Evolutionary conservation across 2,797 vertebrate genomes (phyloP), one percentile per base, ranked within the genome.

Genomic region (Danionella dracula): DNA sequence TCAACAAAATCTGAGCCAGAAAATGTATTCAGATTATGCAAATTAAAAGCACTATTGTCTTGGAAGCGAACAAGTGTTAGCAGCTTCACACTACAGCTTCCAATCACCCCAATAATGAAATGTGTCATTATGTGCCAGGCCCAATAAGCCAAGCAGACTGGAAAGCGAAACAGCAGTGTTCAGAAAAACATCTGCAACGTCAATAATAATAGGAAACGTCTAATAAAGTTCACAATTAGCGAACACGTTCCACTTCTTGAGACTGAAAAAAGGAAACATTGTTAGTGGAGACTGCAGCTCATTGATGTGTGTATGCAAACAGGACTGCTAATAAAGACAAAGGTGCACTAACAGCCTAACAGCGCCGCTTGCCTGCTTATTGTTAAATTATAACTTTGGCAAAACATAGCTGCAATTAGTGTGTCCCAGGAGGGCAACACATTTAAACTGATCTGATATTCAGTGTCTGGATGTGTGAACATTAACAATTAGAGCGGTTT

Each of bases 11-110:
- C 84, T 15, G 59, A 88, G 83, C 86, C 87, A 89, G 83, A 89
- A 90, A 90, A 91, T 91, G 85, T 89, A 90, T 89, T 90, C 87
- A 87, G 80, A 89, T 90, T 90, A 91, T 91, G 88, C 88, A 89
- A 87, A 91, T 89, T 50, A 80, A 81, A 83, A 82, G 78, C 48
- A 70, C 86, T 87, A 87, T 90, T 90, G 88, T 90, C 90, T 90
- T 89, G 89, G 88, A 89, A 88, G 84, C 80, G 85, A 88, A 88
- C 86, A 86, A 60, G 78, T 89, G 89, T 90, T 86, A 78, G 83
- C 82, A 84, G 84, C 82, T 82, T 46, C 80, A 83, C 70, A 79
- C 79, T 75, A 77, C 83, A 71, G 79, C 76, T 76, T 74, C 59
- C 85, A 83, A 86, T 88, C 84, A 82, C 68, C 62, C 16, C 74